phyloP scores from a whole-genome alignment of 2,113 vertebrate genomes.

The Drymodes brunneopygia region DNA sequence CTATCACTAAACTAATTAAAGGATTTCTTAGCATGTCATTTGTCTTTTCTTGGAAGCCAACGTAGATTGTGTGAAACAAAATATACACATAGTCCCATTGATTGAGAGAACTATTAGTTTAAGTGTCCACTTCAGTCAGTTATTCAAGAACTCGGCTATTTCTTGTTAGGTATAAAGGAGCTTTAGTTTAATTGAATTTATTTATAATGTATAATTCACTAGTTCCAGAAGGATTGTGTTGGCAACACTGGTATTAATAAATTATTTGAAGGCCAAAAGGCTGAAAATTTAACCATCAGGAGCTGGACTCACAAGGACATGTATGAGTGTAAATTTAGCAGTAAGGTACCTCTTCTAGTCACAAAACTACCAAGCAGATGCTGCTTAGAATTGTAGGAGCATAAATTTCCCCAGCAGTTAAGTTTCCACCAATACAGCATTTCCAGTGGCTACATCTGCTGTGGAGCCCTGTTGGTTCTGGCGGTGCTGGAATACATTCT shows the following conservation, averaged over 20 bases:
- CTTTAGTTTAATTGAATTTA: neutral
- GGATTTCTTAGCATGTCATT: neutral
- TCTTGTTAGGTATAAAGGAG: neutral
- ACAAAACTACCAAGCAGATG: neutral
- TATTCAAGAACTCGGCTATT: neutral
- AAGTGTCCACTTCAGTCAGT: neutral
- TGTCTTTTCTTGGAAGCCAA: constrained; percentile 22
- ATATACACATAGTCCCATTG: neutral
- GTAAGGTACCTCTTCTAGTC: neutral
- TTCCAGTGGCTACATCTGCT: neutral
- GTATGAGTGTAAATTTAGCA: neutral
- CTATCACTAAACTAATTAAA: neutral
- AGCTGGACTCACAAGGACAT: neutral
- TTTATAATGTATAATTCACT: neutral
- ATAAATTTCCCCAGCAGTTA: neutral
- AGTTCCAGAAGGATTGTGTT: neutral
- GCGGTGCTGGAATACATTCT: neutral
- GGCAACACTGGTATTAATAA: neutral
- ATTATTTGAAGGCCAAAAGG: neutral
- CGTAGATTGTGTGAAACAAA: neutral
- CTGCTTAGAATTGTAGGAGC: neutral
- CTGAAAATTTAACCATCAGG: neutral
- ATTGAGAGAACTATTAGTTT: neutral
- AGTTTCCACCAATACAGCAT: neutral
- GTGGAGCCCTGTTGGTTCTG: accelerated